phyloP scores from a whole-genome alignment of 1,140 invertebrate species.

The Bombus cullumanus region DNA sequence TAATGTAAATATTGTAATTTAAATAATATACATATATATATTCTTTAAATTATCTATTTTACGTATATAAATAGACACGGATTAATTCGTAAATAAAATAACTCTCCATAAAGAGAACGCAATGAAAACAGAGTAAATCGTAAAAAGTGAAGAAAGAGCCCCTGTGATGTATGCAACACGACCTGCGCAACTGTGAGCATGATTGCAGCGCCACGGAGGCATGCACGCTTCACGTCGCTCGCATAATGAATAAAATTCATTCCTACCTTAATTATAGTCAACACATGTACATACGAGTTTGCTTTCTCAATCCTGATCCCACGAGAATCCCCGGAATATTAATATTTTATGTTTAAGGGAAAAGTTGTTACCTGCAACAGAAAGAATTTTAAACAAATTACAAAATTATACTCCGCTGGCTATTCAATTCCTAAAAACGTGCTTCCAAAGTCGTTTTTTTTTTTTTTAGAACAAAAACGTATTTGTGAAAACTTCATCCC shows the following conservation, averaged over 20 bases:
- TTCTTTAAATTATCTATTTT: too few relatives aligned
- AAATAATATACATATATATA: neutral
- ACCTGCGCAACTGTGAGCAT: neutral
- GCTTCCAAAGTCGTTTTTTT: too few relatives aligned
- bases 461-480: too few relatives aligned
- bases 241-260: constrained; percentile 8
- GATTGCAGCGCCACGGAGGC: neutral
- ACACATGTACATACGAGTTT: neutral
- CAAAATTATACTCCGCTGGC: neutral
- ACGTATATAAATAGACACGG: neutral
- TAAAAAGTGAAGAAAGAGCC: neutral
- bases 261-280: constrained; percentile 13
- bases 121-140: neutral
- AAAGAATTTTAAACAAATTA: neutral
- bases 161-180: constrained; percentile 18
- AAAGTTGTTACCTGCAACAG: constrained; percentile 11
- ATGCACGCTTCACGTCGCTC: neutral
- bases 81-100: neutral
- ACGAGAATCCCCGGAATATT: neutral
- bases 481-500: too few relatives aligned
- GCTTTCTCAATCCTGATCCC: neutral
- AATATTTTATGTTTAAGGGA: neutral
- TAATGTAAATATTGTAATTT: neutral
- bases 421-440: too few relatives aligned
- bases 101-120: too few relatives aligned